Percentiles rank a stretch among this genome's conserved stretches.
Evolutionary conservation across 2,113 vertebrate genomes (phyloP).

Genomic region (Ursus arctos): DNA sequence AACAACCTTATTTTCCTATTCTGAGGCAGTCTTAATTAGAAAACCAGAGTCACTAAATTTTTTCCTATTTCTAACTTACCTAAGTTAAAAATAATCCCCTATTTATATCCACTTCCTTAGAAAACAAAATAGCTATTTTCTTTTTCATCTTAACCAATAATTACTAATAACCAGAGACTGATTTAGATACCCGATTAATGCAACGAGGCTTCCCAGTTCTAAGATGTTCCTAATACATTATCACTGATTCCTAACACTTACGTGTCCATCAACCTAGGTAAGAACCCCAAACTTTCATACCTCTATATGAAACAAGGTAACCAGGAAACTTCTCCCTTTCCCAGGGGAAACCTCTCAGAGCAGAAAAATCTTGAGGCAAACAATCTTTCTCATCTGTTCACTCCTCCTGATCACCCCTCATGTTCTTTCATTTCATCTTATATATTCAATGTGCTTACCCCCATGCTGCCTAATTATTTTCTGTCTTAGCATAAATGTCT

Average conservation of each 20-base stretch:
- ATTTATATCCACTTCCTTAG: background rate
- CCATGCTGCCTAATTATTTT: background rate
- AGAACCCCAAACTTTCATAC: background rate
- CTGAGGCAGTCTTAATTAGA: background rate
- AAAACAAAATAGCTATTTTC: background rate
- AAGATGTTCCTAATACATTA: background rate
- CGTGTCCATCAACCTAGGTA: background rate
- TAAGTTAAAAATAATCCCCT: slow-evolving; percentile 5
- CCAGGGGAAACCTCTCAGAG: background rate
- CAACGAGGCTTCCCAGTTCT: background rate
- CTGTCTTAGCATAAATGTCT: background rate
- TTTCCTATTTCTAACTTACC: background rate
- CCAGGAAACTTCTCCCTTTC: background rate
- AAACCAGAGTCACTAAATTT: background rate
- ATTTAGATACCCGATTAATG: background rate
- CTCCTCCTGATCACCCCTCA: background rate
- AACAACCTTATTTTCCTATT: background rate
- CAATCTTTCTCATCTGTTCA: background rate
- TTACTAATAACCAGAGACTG: background rate
- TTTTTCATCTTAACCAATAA: background rate
- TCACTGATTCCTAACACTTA: background rate
- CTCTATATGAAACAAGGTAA: background rate
- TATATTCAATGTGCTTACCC: background rate
- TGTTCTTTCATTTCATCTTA: background rate
- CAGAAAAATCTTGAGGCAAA: background rate